These are phyloP conservation scores for Gerris buenoi DNA, from an alignment of 1,140 invertebrate genomes.

Conservation along the genomic window DNA sequence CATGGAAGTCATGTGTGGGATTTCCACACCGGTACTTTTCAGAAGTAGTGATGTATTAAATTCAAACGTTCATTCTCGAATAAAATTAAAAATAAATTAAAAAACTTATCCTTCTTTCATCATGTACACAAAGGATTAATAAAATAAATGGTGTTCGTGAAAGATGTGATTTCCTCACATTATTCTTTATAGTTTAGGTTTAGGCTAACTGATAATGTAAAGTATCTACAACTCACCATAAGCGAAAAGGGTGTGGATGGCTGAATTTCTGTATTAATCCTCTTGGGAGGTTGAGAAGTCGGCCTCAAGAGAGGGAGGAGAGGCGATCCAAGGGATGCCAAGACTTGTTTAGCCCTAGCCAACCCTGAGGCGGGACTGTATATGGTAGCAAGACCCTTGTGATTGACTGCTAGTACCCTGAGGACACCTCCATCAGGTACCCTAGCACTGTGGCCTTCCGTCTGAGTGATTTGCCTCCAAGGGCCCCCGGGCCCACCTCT, in stretches of 20 bases:
- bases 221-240: slow-evolving; percentile 28
- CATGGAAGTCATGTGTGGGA: too few species aligned
- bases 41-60: too few species aligned
- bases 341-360: slow-evolving; percentile 11
- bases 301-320: background rate
- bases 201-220: too few species aligned
- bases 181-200: too few species aligned
- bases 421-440: slow-evolving; percentile 41
- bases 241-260: slow-evolving; percentile 33
- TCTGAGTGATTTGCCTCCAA: slow-evolving; percentile 50
- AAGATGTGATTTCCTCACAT: too few species aligned
- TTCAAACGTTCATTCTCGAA: too few species aligned
- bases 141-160: too few species aligned
- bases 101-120: too few species aligned
- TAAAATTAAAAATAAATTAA: too few species aligned
- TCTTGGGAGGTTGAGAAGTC: slow-evolving; percentile 22
- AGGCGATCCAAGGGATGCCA: slow-evolving; percentile 10
- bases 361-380: slow-evolving; percentile 35
- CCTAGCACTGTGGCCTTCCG: slow-evolving; percentile 39
- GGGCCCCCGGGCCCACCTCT: slow-evolving; percentile 36
- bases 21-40: too few species aligned
- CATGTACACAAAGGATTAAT: too few species aligned
- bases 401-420: slow-evolving; percentile 46
- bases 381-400: slow-evolving; percentile 46
- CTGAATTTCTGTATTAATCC: slow-evolving; percentile 40